Conservation (phyloP, 1,140 invertebrate species). For the Drosophila takahashii region DNA sequence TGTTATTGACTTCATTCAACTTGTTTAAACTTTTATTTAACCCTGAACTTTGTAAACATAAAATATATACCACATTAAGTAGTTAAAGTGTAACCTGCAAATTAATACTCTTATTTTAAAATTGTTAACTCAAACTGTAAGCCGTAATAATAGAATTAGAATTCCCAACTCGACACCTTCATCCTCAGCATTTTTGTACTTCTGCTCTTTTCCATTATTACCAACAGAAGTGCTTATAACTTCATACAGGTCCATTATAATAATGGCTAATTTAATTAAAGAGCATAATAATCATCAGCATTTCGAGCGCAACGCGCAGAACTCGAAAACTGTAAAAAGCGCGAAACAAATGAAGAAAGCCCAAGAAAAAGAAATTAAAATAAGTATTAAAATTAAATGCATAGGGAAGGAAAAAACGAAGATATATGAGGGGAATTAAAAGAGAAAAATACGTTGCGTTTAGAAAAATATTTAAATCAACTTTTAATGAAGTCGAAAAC, state of each 20-base stretch:
- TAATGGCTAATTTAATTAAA: slow-evolving; percentile 68
- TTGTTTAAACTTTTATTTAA: background rate
- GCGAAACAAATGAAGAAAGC: slow-evolving; percentile 19
- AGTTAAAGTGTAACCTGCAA: too few relatives aligned
- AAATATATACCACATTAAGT: too few relatives aligned
- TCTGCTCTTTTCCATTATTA: background rate
- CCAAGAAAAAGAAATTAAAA: slow-evolving; percentile 16
- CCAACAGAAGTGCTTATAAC: slow-evolving; percentile 5
- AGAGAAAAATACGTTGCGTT: slow-evolving; percentile 49
- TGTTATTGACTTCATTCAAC: background rate
- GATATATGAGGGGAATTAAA: slow-evolving; percentile 15
- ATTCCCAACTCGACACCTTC: background rate
- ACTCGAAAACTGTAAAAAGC: slow-evolving; percentile 32
- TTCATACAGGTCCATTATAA: slow-evolving; percentile 43
- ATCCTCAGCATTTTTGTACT: too few relatives aligned
- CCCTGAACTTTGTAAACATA: background rate
- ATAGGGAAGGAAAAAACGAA: background rate
- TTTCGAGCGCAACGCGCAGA: slow-evolving; percentile 28
- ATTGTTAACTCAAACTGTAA: too few relatives aligned
- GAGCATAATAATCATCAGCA: slow-evolving; percentile 45
- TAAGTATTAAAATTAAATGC: slow-evolving; percentile 21
- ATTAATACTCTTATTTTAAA: too few relatives aligned
- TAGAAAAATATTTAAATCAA: slow-evolving; percentile 75
- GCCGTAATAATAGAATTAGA: too few relatives aligned
- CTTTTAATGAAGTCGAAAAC: slow-evolving; percentile 77